Base-by-base conservation (phyloP, 1,140 invertebrate genomes). In the Campoletis sonorensis region DNA sequence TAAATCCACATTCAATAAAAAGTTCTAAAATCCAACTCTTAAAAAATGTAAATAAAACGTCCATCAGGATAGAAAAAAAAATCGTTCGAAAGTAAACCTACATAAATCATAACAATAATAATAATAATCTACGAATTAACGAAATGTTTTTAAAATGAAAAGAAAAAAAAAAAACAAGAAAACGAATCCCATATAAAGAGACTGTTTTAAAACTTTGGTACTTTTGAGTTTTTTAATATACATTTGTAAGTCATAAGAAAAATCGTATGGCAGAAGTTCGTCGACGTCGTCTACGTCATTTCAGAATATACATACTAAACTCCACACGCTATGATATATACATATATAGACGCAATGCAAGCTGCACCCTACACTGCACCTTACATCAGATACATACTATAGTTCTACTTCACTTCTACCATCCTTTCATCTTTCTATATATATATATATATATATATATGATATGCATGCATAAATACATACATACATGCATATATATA, bases 361-460 rank as follows among this genome's bases (percentile, higher is more conserved):
- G 18, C 54, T 58, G 21, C 54, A 58, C 54, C 40, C 40, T 11
- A 10, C 40, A 58, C 54, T 58, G 54, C 54, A 58, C 54, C 54
- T 58, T 58, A 58, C 54, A 58, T 58, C 0, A 58, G 54, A 58
- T 58, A 58, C 54, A 21, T 58, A n/a, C 54, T 58, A 10, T n/a
- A 58, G 54, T 58, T 10, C 54, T n/a, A 58, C 54, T 58, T 18
- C 54, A 58, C 54, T 58, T 58, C 18, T n/a, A n/a, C 54, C 54
- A 58, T 58, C 54, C 21, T n/a, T 58, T n/a, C 40, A 45, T 45
- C 40, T 45, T 58, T 58, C 5, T 23, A 58, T 23, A 21, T 23
- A 58, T 58, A 58, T 23, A 58, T 23, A 58, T n/a, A 58, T 23
- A n/a, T n/a, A 54, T n/a, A 10, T 8, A n/a, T 4, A 67, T 67